These are phyloP conservation scores for Orycteropus afer DNA, from an alignment of 2,113 vertebrate genomes.

Conservation along the genomic window DNA sequence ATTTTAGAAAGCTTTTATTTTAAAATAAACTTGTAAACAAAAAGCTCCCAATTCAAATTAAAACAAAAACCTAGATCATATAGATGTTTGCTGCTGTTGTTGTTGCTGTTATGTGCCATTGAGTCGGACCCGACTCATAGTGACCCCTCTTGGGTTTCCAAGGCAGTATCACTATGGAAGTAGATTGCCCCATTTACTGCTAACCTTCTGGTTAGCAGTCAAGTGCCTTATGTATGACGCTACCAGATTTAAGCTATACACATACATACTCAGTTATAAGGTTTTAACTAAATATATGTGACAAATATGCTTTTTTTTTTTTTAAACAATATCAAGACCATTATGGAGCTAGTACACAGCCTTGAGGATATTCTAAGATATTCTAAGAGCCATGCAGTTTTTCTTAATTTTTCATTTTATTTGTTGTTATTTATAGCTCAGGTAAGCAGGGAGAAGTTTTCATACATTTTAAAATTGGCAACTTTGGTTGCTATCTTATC, in stretches of 20 bases:
- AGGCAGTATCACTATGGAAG: too few relatives aligned
- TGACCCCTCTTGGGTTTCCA: too few relatives aligned
- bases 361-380: constrained; percentile 88
- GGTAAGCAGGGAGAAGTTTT: constrained; percentile 86
- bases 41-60: constrained; percentile 85
- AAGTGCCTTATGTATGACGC: too few relatives aligned
- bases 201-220: too few relatives aligned
- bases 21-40: constrained; percentile 87
- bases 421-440: constrained; percentile 86
- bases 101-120: too few relatives aligned
- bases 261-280: constrained; percentile 87
- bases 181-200: too few relatives aligned
- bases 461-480: constrained; percentile 46
- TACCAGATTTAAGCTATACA: constrained; percentile 90
- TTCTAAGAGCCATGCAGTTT: constrained; percentile 84
- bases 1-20: constrained; percentile 88
- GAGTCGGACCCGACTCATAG: too few relatives aligned
- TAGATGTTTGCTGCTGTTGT: constrained; percentile 87
- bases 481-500: constrained; percentile 84
- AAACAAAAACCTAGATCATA: constrained; percentile 86
- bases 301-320: constrained; percentile 86
- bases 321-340: constrained; percentile 84
- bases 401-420: constrained; percentile 88
- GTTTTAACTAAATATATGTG: constrained; percentile 86
- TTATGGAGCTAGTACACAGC: constrained; percentile 88